phyloP scores from a whole-genome alignment of 2,113 vertebrate genomes.

The Mobula birostris region DNA sequence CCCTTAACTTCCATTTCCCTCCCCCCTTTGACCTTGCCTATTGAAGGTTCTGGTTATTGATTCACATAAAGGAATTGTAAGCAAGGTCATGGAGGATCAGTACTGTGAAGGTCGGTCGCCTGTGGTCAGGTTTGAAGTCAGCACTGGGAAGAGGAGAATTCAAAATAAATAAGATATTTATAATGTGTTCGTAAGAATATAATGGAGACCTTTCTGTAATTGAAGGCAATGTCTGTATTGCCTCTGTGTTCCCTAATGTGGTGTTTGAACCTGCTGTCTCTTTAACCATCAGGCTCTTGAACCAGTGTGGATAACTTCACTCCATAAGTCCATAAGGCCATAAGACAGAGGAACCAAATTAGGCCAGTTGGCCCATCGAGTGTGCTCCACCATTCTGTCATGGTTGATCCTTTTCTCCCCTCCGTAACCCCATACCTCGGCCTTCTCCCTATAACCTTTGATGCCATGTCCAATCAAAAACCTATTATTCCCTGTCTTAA shows the following conservation, averaged over 20 bases:
- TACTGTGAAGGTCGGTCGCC: background rate
- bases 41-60: constrained; percentile 23
- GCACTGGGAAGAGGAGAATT: background rate
- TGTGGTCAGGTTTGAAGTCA: background rate
- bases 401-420: too few relatives aligned
- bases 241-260: background rate
- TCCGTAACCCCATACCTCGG: too few relatives aligned
- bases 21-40: too few relatives aligned
- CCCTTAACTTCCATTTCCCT: background rate
- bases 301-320: too few relatives aligned
- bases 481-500: too few relatives aligned
- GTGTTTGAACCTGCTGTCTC: background rate
- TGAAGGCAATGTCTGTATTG: background rate
- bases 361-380: too few relatives aligned
- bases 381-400: too few relatives aligned
- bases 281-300: background rate
- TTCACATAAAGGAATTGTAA: background rate
- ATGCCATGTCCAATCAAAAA: too few relatives aligned
- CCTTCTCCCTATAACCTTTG: too few relatives aligned
- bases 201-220: background rate
- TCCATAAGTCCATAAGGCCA: too few relatives aligned
- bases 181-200: background rate
- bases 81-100: constrained; percentile 15
- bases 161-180: background rate
- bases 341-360: too few relatives aligned